phyloP scores from a whole-genome alignment of 1,140 invertebrate genomes.

The Batillaria attramentaria region DNA sequence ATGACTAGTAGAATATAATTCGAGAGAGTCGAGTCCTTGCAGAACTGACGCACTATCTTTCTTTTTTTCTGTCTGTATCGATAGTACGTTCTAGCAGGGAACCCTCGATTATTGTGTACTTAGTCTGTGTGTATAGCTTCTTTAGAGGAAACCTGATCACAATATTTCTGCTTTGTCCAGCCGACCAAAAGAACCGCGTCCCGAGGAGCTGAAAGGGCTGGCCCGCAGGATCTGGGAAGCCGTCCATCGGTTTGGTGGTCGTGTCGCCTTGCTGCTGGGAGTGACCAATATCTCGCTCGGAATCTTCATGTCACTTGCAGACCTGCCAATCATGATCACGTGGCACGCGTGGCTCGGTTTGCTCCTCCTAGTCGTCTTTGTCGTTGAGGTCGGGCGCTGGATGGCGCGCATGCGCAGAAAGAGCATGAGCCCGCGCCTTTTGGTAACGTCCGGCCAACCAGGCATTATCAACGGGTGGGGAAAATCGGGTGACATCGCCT shows the following conservation, averaged over 20 bases:
- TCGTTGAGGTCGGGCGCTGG: not conserved
- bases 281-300: conserved; percentile 6
- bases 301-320: not conserved
- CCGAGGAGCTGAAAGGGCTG: not conserved
- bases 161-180: not conserved
- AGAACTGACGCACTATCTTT: too few relatives aligned
- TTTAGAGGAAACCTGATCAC: not conserved
- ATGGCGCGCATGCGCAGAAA: not conserved
- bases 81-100: too few relatives aligned
- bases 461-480: conserved; percentile 18
- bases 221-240: not conserved
- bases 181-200: not conserved
- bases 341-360: conserved; percentile 11
- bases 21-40: too few relatives aligned
- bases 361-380: not conserved
- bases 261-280: not conserved
- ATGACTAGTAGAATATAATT: too few relatives aligned
- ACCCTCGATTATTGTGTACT: too few relatives aligned
- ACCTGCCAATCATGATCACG: conserved; percentile 6
- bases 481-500: not conserved
- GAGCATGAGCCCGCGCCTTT: not conserved
- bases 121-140: too few relatives aligned
- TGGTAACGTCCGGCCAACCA: not conserved
- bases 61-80: too few relatives aligned
- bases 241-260: not conserved